These are phyloP conservation scores for Virgularia gustaviana DNA, from an alignment of 92 coral and sea anemone genomes.

Conservation along the genomic window DNA sequence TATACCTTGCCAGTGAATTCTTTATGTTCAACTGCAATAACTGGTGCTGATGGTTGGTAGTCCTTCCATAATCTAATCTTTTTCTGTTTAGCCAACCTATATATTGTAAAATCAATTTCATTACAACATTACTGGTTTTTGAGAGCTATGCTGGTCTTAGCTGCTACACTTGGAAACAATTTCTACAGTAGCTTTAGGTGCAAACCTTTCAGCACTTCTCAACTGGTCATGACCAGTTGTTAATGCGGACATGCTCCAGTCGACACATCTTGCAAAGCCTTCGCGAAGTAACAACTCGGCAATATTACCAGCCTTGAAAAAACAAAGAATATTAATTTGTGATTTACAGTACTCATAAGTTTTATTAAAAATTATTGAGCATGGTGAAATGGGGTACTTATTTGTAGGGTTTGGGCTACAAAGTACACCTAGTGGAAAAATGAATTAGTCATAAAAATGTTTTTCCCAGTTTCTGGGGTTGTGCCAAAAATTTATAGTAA, in stretches of 20 bases:
- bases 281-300: constrained; percentile 82
- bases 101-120: constrained; percentile 6
- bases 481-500: too few relatives aligned
- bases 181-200: neutral
- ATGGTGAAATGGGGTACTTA: too few relatives aligned
- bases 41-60: constrained; percentile 67
- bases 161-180: neutral
- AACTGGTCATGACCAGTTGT: constrained; percentile 76
- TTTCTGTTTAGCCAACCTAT: constrained; percentile 86
- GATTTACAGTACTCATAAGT: too few relatives aligned
- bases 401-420: too few relatives aligned
- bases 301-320: constrained; percentile 84
- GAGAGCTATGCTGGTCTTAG: neutral
- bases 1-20: constrained; percentile 90
- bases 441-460: neutral
- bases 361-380: too few relatives aligned
- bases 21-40: constrained; percentile 68
- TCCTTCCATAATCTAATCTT: constrained; percentile 86
- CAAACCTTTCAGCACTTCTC: constrained; percentile 80
- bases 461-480: too few relatives aligned
- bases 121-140: neutral
- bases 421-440: neutral
- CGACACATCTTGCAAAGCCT: constrained; percentile 97
- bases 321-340: neutral
- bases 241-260: constrained; percentile 97